phyloP scores from a whole-genome alignment of 2,797 vertebrate genomes.

The Alectoris magna region DNA sequence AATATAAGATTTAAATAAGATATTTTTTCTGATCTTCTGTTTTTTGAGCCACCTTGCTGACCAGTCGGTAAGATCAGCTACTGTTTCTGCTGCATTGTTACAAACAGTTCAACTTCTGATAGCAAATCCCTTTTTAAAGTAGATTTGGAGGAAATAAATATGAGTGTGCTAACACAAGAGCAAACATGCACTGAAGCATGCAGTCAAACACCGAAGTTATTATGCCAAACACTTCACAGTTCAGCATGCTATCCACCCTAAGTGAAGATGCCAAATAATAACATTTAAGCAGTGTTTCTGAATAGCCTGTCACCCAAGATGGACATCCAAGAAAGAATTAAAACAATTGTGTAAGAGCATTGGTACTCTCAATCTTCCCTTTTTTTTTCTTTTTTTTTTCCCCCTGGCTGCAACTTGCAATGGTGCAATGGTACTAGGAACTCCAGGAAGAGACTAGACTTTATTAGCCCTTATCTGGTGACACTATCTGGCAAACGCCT shows the following conservation, averaged over 20 bases:
- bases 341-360: rapidly evolving
- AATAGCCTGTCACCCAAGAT: neutral
- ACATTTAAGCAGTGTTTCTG: neutral
- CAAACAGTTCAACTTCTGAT: rapidly evolving
- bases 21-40: neutral
- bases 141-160: neutral
- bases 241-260: neutral
- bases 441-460: neutral
- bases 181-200: neutral
- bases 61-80: too few species aligned
- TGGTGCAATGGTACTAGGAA: neutral
- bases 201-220: rapidly evolving
- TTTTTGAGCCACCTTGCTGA: neutral
- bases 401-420: neutral
- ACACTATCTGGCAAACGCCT: neutral
- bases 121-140: neutral
- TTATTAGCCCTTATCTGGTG: too few species aligned
- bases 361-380: neutral
- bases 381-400: neutral
- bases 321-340: neutral
- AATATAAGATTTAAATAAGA: neutral
- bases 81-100: neutral
- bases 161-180: neutral
- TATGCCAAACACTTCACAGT: neutral
- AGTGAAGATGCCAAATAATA: neutral